A percentile compares a stretch with the other conserved stretches of the same genome.
Conservation (phyloP, 2,113 vertebrate genomes). For the Cyprichromis sp. region DNA sequence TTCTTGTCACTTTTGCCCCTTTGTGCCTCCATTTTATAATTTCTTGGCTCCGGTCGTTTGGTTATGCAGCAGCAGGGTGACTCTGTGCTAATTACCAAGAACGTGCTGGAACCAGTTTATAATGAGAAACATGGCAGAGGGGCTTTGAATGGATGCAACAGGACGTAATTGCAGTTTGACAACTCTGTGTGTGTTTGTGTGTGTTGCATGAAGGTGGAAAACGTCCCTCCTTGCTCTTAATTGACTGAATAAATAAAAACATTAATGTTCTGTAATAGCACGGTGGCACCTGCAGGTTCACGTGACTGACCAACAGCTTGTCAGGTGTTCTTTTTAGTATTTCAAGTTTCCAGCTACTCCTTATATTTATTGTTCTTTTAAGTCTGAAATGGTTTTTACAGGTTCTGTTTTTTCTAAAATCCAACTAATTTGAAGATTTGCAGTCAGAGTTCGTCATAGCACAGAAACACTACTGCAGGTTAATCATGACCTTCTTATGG, state of each 20-base stretch:
- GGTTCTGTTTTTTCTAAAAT: neutral
- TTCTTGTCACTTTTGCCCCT: neutral
- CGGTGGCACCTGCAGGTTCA: neutral
- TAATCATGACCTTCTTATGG: neutral
- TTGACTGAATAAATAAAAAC: neutral
- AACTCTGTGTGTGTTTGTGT: neutral
- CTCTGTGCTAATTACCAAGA: neutral
- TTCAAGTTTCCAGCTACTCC: neutral
- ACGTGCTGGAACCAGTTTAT: neutral
- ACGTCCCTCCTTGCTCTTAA: neutral
- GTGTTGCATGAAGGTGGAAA: neutral
- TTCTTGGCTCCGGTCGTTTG: neutral
- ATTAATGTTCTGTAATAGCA: neutral
- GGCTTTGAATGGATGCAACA: slow-evolving; percentile 40
- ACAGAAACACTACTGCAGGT: neutral
- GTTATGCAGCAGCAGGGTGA: slow-evolving; percentile 33
- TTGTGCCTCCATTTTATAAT: slow-evolving; percentile 29
- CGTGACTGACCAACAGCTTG: neutral
- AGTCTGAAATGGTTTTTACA: neutral
- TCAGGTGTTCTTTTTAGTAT: neutral
- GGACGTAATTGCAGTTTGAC: neutral
- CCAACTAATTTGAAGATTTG: neutral
- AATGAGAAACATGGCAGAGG: slow-evolving; percentile 59
- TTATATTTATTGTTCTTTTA: neutral
- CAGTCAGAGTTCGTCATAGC: neutral